phyloP scores from a whole-genome alignment of 2,888 invertebrate species.

The Acanthosepion lycidas region DNA sequence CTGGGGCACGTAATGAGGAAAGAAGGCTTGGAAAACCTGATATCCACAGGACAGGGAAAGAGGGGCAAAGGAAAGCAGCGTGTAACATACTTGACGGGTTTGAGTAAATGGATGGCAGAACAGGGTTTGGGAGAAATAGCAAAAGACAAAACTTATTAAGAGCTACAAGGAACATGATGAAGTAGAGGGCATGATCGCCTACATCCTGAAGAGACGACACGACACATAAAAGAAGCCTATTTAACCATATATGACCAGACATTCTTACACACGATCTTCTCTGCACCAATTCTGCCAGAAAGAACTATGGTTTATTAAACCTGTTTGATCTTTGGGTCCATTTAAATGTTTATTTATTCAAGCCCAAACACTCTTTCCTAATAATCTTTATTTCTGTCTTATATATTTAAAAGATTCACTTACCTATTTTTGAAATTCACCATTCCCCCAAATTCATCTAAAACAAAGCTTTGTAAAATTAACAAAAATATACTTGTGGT shows the following conservation, averaged over 20 bases:
- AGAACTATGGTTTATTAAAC: neutral
- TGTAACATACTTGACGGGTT: too few relatives aligned
- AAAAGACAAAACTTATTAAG: too few relatives aligned
- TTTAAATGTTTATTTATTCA: neutral
- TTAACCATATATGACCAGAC: neutral
- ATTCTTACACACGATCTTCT: neutral
- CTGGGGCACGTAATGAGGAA: too few relatives aligned
- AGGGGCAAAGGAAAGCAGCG: too few relatives aligned
- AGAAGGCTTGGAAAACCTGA: too few relatives aligned
- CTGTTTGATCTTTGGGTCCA: neutral
- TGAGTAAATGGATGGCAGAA: too few relatives aligned
- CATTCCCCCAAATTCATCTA: neutral
- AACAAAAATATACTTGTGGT: neutral
- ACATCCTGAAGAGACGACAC: too few relatives aligned
- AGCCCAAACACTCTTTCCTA: neutral
- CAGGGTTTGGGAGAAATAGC: too few relatives aligned
- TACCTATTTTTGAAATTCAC: neutral
- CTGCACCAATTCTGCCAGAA: neutral
- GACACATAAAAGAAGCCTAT: neutral
- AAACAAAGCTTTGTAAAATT: neutral
- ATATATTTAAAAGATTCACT: too few relatives aligned
- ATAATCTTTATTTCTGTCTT: neutral
- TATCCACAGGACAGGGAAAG: too few relatives aligned
- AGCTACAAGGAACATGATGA: too few relatives aligned
- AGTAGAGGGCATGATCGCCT: too few relatives aligned